These are phyloP conservation scores for Parelbella ahira DNA, from an alignment of 2,888 invertebrate genomes.

Conservation along the genomic window DNA sequence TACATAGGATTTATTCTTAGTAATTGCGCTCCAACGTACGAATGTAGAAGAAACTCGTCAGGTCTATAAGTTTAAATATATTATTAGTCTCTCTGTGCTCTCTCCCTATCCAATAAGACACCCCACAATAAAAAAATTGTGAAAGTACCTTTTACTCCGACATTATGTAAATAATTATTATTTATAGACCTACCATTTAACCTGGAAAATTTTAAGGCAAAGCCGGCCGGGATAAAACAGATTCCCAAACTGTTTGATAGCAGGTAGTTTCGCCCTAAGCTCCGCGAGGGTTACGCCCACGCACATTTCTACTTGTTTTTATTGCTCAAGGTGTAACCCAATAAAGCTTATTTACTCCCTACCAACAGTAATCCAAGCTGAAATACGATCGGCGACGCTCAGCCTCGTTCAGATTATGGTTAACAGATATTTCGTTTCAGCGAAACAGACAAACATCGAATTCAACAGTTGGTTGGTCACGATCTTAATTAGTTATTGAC, in stretches of 20 bases:
- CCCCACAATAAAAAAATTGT: no score
- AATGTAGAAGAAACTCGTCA: no score
- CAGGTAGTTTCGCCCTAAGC: neutral
- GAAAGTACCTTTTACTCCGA: no score
- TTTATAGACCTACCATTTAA: no score
- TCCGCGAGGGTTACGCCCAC: conserved; percentile 13
- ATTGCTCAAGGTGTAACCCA: conserved; percentile 15
- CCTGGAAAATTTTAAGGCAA: no score
- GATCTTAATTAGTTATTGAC: conserved; percentile 4
- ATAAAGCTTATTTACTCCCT: conserved; percentile 18
- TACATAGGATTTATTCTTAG: no score
- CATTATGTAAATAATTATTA: no score
- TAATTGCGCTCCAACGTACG: no score
- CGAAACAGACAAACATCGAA: conserved; percentile 1
- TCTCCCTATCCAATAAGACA: no score
- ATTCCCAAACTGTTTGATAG: neutral
- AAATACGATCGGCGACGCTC: conserved; percentile 6
- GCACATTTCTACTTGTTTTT: conserved; percentile 11
- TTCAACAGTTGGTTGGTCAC: conserved; percentile 14
- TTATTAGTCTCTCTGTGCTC: no score
- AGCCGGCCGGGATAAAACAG: no score
- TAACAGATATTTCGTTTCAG: conserved; percentile 15
- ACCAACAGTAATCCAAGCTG: conserved; percentile 11
- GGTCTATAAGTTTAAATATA: no score
- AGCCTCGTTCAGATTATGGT: conserved; percentile 17